Conservation (phyloP, 2,797 vertebrate genomes). For the Macropus fuliginosus region DNA sequence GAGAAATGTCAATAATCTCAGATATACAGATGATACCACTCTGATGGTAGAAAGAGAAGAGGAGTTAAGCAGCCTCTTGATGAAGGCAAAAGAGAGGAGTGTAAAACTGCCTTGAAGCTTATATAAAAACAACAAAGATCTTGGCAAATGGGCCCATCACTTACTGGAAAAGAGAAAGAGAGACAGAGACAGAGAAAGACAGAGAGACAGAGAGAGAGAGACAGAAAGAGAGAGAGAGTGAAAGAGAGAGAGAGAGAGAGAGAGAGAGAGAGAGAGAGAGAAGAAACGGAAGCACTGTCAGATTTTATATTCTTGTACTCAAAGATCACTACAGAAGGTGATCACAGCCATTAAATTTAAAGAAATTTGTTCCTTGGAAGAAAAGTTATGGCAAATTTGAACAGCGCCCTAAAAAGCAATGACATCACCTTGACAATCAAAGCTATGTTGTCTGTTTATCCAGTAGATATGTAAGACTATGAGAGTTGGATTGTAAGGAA, state of each 20-base stretch:
- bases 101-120: not conserved
- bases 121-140: not conserved
- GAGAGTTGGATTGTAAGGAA: not conserved
- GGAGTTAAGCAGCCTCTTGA: not conserved
- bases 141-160: not conserved
- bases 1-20: not conserved
- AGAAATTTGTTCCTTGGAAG: not conserved
- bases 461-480: not conserved
- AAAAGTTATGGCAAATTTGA: not conserved
- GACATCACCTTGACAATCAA: not conserved
- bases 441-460: not conserved
- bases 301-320: not conserved
- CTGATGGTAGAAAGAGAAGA: not conserved
- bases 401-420: not conserved
- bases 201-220: too few relatives aligned
- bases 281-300: not conserved
- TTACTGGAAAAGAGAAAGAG: not conserved
- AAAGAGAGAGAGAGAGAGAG: too few relatives aligned
- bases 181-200: too few relatives aligned
- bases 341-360: not conserved
- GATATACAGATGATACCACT: not conserved
- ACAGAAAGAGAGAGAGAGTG: not conserved
- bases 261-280: too few relatives aligned
- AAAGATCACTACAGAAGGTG: not conserved
- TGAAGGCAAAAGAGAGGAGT: not conserved